Evolutionary conservation across 2,113 vertebrate genomes (phyloP).

Genomic region (Gymnobelideus leadbeateri): DNA sequence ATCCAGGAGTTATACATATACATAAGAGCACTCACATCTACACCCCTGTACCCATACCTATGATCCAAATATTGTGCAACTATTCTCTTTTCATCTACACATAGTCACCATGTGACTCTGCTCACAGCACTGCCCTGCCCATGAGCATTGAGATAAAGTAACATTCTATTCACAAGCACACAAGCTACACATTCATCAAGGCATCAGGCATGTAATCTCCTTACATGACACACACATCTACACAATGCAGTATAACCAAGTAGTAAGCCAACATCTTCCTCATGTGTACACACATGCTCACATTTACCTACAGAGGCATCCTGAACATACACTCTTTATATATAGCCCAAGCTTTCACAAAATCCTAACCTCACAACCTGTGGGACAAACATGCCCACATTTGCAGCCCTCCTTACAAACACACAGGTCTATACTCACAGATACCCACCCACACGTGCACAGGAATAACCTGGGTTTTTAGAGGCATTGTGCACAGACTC

Average conservation of each 20-base stretch:
- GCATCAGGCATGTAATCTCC: background rate
- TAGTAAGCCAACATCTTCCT: background rate
- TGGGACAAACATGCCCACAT: background rate
- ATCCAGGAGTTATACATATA: background rate
- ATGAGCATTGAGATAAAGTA: background rate
- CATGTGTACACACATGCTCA: background rate
- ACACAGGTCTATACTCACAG: background rate
- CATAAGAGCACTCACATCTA: background rate
- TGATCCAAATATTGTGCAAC: background rate
- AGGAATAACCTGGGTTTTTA: background rate
- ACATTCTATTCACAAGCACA: background rate
- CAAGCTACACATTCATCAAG: background rate
- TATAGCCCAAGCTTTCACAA: background rate
- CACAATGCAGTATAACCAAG: background rate
- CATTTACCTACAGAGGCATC: background rate
- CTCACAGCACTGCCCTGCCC: background rate
- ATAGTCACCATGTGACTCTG: background rate
- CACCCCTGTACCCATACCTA: background rate
- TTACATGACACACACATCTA: background rate
- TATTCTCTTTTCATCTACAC: background rate
- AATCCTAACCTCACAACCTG: background rate
- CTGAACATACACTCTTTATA: background rate
- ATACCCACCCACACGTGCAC: background rate
- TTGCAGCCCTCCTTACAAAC: background rate
- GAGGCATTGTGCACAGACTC: background rate